Percentiles rank a stretch among this genome's conserved stretches.
These are phyloP conservation scores for Oreochromis tanganicae DNA, from an alignment of 2,113 vertebrate genomes.

Conservation along the genomic window DNA sequence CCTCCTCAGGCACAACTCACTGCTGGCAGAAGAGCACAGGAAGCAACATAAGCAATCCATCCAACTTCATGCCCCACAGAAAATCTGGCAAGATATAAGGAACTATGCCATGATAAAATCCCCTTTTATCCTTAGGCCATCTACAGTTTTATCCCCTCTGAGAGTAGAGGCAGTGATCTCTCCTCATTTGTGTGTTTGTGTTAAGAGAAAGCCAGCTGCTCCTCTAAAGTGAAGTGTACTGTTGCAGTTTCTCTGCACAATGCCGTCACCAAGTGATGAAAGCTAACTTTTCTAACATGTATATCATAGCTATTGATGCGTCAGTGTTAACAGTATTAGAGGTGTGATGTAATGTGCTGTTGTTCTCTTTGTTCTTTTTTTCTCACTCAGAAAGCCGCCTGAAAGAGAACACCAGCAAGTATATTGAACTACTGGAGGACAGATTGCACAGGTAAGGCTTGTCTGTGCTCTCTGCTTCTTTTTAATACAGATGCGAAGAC, in stretches of 20 bases:
- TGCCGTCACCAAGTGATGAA: background rate
- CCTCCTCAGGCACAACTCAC: constrained; percentile 48
- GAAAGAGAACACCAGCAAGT: constrained; percentile 76
- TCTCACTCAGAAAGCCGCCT: constrained; percentile 70
- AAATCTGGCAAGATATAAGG: constrained; percentile 30
- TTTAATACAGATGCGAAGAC: background rate
- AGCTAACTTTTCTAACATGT: background rate
- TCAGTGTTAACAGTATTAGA: constrained; percentile 20
- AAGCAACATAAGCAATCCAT: constrained; percentile 43
- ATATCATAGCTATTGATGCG: constrained; percentile 8
- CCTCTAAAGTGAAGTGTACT: background rate
- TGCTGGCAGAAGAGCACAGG: constrained; percentile 34
- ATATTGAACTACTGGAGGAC: constrained; percentile 78
- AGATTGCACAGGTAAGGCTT: constrained; percentile 77
- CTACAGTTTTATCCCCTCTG: constrained; percentile 15
- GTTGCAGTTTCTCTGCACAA: constrained; percentile 3
- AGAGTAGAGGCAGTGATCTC: background rate
- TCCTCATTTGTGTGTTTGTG: constrained; percentile 1
- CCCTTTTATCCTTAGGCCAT: constrained; percentile 22
- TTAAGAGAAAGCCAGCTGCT: constrained; percentile 29
- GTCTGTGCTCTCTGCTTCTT: background rate
- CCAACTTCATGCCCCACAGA: constrained; percentile 41
- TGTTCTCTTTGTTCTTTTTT: constrained; percentile 10
- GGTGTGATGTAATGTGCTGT: constrained; percentile 30
- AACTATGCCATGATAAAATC: constrained; percentile 21